phyloP scores from a whole-genome alignment of 1,140 invertebrate genomes.

The Samia ricini region DNA sequence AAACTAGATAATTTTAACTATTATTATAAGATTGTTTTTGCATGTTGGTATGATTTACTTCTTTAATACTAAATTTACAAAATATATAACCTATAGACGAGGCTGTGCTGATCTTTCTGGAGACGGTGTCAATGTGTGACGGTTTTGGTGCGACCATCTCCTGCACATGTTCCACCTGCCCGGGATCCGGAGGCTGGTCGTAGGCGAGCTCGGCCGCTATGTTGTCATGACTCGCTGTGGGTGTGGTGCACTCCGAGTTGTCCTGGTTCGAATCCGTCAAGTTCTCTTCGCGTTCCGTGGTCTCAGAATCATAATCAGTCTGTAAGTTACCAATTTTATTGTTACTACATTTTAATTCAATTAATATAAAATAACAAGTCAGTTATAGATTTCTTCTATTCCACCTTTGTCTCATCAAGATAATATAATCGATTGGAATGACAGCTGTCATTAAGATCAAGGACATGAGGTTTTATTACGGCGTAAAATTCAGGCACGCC shows the following conservation, averaged over 20 bases:
- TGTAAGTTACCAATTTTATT: constrained; percentile 23
- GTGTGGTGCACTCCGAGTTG: constrained; percentile 75
- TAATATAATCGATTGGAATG: no score
- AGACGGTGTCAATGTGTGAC: constrained; percentile 24
- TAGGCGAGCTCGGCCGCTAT: constrained; percentile 63
- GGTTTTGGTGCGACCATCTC: constrained; percentile 21
- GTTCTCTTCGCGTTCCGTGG: constrained; percentile 72
- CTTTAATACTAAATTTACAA: no score
- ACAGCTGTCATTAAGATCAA: no score
- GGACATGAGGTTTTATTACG: no score
- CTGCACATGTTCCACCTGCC: constrained; percentile 12
- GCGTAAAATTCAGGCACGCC: no score
- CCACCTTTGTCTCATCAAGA: no score
- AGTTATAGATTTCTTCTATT: no score
- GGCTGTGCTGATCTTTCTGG: constrained; percentile 64
- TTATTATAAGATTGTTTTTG: no score
- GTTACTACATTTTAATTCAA: no score
- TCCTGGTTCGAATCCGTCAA: constrained; percentile 76
- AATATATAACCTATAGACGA: constrained; percentile 53
- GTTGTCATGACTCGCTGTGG: constrained; percentile 69
- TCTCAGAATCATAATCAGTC: constrained; percentile 74
- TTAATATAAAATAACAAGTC: no score
- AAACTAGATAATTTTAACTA: no score
- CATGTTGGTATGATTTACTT: no score
- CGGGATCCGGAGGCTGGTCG: constrained; percentile 42